Base-by-base conservation (phyloP, 1,140 invertebrate species). In the Adelges cooleyi region DNA sequence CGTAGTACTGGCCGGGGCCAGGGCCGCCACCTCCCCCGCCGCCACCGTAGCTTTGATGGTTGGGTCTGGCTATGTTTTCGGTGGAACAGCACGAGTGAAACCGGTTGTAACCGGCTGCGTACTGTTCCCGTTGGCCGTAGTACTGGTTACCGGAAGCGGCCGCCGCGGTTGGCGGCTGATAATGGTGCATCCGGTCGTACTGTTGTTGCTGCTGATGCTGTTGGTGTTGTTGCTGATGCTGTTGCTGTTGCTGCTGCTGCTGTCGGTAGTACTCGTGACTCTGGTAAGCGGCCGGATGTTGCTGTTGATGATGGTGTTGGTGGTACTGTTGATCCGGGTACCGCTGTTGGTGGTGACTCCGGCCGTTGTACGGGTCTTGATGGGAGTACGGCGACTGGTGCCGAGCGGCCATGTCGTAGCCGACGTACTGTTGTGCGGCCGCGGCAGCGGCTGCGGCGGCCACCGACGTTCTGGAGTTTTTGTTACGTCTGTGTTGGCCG, bases 171-270 rank as follows among this genome's bases (percentile, higher is more conserved):
- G 56, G 11, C 8, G 69, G 65, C 13, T 67, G 65, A 20, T 65
- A 33, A 20, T 69, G 59, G 20, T 70, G 69, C 42, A 69, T 69
- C n/a, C 67, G 67, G 52, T 66, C 36, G 56, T 69, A 66, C 53
- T 66, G 56, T 8, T 67, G 66, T 36, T 65, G 67, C 38, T 69
- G 65, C 11, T 53, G 49, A 15, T 68, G 66, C 48, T 69, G 40
- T 48, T 68, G 65, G 48, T 68, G 49, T 36, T 70, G 33, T 2
- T 46, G 59, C 36, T 66, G 53, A 20, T 68, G 65, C 25, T 52
- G 36, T 20, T 50, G 44, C 53, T 36, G 53, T 38, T 62, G 52
- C 38, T 59, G 48, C 13, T 62, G 56, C 4, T 51, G n/a, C 15
- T n/a, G n/a, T 22, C n/a, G 5, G 6, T 22, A 48, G n/a, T 48